These are phyloP conservation scores for Tetramorium bicarinatum DNA, from an alignment of 2,888 invertebrate genomes.

Conservation along the genomic window DNA sequence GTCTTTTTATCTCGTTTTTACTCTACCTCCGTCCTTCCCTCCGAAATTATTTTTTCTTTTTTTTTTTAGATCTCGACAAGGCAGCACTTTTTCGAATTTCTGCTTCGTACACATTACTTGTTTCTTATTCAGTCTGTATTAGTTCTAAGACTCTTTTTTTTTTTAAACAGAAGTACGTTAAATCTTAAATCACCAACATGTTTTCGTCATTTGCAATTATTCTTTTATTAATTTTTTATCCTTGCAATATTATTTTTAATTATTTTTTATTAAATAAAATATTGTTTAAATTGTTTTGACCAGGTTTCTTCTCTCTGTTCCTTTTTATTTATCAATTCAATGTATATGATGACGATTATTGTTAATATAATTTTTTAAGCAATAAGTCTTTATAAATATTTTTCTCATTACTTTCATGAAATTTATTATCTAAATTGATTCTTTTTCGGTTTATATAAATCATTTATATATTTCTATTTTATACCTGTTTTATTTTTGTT, in stretches of 20 bases:
- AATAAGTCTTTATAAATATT: background rate
- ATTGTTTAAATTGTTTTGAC: background rate
- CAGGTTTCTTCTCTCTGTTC: background rate
- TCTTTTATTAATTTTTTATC: background rate
- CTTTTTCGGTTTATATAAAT: background rate
- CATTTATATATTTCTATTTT: background rate
- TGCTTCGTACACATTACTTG: conserved; percentile 46
- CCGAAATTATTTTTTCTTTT: conserved; percentile 60
- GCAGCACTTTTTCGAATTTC: conserved; percentile 56
- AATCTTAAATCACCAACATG: background rate
- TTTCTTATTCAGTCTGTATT: background rate
- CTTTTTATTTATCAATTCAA: background rate
- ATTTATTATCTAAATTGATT: background rate
- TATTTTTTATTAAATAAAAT: background rate
- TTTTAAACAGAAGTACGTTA: background rate
- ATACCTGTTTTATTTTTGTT: background rate
- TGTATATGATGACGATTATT: background rate
- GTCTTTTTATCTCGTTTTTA: conserved; percentile 61
- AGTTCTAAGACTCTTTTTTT: background rate
- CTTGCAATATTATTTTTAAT: background rate
- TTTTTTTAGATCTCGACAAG: conserved; percentile 36
- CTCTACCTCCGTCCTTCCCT: conserved; percentile 44
- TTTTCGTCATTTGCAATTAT: background rate
- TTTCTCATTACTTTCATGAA: background rate
- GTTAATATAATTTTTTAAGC: background rate